These are phyloP conservation scores for Donacobius atricapilla DNA, from an alignment of 2,113 vertebrate genomes.

Conservation along the genomic window DNA sequence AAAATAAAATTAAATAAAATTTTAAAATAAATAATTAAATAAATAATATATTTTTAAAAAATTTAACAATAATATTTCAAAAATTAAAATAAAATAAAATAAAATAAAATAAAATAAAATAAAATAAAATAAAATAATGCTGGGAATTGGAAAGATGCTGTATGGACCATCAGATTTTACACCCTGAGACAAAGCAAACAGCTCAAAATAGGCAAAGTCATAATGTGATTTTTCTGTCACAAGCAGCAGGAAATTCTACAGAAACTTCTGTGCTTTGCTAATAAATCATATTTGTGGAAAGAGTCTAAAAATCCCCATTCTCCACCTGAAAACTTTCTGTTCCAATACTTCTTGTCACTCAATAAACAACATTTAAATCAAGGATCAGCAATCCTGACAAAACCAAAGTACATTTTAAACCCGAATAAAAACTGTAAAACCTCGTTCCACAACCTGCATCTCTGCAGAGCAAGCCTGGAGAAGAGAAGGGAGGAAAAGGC, in stretches of 20 bases:
- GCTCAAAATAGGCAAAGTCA: background rate
- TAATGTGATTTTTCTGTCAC: background rate
- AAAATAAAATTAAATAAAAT: background rate
- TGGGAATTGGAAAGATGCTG: background rate
- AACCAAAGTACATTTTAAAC: background rate
- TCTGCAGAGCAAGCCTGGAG: background rate
- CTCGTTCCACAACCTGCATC: rapidly evolving
- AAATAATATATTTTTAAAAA: background rate
- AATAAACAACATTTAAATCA: background rate
- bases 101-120: background rate
- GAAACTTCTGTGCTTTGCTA: background rate
- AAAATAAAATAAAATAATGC: background rate
- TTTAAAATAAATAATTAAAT: too few relatives aligned
- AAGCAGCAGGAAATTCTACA: background rate
- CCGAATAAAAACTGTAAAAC: background rate
- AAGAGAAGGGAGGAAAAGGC: rapidly evolving
- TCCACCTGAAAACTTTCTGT: background rate
- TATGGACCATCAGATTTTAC: too few relatives aligned
- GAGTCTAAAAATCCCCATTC: background rate
- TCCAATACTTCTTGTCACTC: background rate
- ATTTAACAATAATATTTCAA: background rate
- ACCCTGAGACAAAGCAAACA: background rate
- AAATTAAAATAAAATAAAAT: background rate
- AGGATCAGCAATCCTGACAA: background rate
- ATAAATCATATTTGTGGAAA: background rate